These are phyloP conservation scores for Herpetotheres cachinnans DNA, from an alignment of 2,113 vertebrate species.

Conservation along the genomic window DNA sequence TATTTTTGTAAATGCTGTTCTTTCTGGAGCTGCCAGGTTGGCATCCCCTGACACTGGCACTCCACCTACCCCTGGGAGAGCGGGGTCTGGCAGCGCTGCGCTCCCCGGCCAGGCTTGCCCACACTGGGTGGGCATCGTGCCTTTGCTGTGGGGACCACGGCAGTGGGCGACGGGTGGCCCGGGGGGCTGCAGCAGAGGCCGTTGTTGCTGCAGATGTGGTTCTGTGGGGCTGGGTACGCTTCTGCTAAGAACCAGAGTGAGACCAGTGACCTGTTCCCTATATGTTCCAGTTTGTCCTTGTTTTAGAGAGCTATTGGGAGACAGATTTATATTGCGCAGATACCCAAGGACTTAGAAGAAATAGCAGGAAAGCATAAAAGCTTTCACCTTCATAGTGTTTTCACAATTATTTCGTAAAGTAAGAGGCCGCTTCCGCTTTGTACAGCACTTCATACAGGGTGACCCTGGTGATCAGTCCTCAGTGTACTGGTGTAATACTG, in stretches of 20 bases:
- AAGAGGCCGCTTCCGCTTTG: rapidly evolving
- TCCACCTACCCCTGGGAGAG: neutral
- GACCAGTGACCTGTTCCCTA: rapidly evolving
- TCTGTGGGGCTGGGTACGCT: neutral
- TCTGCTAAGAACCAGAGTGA: too few relatives aligned
- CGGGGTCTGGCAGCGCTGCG: neutral
- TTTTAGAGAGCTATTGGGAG: neutral
- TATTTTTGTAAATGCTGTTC: neutral
- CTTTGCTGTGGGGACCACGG: neutral
- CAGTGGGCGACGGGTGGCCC: too few relatives aligned
- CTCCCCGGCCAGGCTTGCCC: neutral
- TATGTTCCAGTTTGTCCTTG: rapidly evolving
- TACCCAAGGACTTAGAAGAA: neutral
- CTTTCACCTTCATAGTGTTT: neutral
- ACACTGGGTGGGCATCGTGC: rapidly evolving
- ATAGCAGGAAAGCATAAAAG: too few relatives aligned
- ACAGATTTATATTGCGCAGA: rapidly evolving
- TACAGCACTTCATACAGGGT: rapidly evolving
- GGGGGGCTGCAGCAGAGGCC: neutral
- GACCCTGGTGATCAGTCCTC: too few relatives aligned
- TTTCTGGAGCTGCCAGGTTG: neutral
- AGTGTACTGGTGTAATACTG: neutral
- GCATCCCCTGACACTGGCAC: rapidly evolving
- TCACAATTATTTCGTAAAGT: neutral
- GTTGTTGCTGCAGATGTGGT: rapidly evolving